Percentiles rank a stretch among this genome's conserved stretches.
phyloP scores from a whole-genome alignment of 2,113 vertebrate genomes.

The Scolopax mira region DNA sequence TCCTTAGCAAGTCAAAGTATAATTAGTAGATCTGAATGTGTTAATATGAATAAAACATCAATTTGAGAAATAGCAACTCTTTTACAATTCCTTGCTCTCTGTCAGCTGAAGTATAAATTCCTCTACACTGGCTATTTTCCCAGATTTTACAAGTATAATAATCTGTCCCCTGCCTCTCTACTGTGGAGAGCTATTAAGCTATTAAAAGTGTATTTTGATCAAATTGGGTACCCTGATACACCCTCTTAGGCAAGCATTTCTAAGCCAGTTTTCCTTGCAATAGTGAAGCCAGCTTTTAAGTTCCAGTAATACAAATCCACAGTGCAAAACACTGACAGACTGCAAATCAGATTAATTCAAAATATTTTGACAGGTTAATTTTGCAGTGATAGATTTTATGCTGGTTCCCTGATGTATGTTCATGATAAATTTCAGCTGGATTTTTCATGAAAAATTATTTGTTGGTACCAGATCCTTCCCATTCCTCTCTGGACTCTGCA shows the following conservation, averaged over 20 bases:
- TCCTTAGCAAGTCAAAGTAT: neutral
- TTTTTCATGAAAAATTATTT: neutral
- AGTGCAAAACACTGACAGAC: neutral
- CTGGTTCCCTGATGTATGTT: neutral
- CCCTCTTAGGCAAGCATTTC: neutral
- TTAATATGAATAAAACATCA: neutral
- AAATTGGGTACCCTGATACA: neutral
- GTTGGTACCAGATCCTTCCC: neutral
- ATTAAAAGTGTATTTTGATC: neutral
- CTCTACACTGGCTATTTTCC: neutral
- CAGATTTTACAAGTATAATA: neutral
- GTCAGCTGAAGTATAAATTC: neutral
- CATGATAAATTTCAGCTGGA: neutral
- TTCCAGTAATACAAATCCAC: neutral
- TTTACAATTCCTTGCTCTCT: neutral
- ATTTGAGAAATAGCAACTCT: neutral
- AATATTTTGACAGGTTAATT: neutral
- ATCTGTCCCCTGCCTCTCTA: neutral
- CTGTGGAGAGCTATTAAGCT: neutral
- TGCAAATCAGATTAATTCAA: neutral
- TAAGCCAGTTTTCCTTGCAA: neutral
- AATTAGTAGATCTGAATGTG: neutral
- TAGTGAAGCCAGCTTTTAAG: neutral
- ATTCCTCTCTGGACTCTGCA: neutral
- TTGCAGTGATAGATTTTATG: neutral